phyloP scores from a whole-genome alignment of 2,113 vertebrate species.

The Sprattus sprattus region DNA sequence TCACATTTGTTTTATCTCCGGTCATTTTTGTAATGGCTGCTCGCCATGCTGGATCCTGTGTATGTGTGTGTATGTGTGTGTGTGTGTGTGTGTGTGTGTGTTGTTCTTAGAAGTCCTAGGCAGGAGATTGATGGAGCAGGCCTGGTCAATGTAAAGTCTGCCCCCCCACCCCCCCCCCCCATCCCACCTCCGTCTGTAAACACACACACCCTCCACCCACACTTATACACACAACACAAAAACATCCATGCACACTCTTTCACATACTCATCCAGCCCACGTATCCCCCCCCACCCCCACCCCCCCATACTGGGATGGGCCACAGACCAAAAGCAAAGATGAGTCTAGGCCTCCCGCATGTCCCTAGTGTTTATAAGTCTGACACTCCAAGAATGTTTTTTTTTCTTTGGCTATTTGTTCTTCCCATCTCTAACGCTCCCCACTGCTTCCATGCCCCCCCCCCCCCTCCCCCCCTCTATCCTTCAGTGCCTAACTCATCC shows the following conservation, averaged over 20 bases:
- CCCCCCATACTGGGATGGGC: neutral
- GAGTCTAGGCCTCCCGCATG: conserved; percentile 2
- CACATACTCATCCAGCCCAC: neutral
- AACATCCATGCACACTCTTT: neutral
- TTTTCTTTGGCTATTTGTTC: neutral
- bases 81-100: conserved; percentile 5
- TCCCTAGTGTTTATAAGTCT: neutral
- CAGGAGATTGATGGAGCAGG: conserved; percentile 43
- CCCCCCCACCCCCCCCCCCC: conserved; percentile 48
- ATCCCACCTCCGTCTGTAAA: conserved; percentile 44
- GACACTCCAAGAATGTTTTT: neutral
- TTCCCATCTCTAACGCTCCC: neutral
- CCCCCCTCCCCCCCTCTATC: neutral
- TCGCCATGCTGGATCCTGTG: neutral
- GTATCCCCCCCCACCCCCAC: neutral
- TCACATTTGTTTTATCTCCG: conserved; percentile 1
- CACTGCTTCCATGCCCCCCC: neutral
- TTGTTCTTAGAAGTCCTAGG: neutral
- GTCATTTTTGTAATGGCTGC: neutral
- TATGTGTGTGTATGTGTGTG: conserved; percentile 3
- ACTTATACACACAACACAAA: neutral
- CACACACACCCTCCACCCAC: neutral
- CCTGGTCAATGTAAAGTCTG: conserved; percentile 57
- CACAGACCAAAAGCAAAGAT: neutral
- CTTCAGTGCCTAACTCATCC: neutral